Base-by-base conservation (phyloP, 1,140 invertebrate genomes). In the Hylyphantes graminicola region DNA sequence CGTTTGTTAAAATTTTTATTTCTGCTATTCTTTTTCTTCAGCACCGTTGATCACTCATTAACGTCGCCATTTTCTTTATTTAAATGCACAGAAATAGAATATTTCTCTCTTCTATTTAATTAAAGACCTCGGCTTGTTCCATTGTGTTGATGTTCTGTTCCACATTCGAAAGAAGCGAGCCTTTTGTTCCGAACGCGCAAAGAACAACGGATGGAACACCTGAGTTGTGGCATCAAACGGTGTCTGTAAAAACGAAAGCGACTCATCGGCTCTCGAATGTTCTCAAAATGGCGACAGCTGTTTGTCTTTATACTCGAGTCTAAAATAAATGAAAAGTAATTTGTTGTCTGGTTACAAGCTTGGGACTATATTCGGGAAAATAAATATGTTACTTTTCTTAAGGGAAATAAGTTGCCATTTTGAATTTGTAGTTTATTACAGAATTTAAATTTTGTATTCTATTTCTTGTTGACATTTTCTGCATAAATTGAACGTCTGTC, bases 181-280 rank as follows among this genome's bases (percentile, higher is more conserved):
- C 74, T 76, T 35, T 76, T 76, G 74, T 76, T 53, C 35, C 35
- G 5, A 35, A 35, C 35, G 35, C 35, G 35, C 35, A 35, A 17
- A 53, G 59, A 50, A 76, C 74, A 76, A 76, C 57, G 61, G 12
- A 9, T 5, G 35, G 61, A 61, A 76, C 74, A 76, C 74, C 74
- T 76, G 74, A 76, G 35, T 61, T 76, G 57, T 54, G 57, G 64
- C 74, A 64, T 76, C 74, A 76, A 63, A 76, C 54, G 19, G 53
- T n/a, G 19, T 13, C 35, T 74, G 68, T n/a, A 51, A 17, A 53
- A 70, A 70, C 12, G n/a, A n/a, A 51, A 70, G 68, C 50, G 68
- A 17, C 68, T 53, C 50, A 53, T 70, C 68, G 12, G 21, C 13
- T 35, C 11, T 21, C 64, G 15, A 21, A 35, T 35, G 35, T 35